Conservation (phyloP, 2,888 invertebrate species). For the Leptarthrus brevirostris region DNA sequence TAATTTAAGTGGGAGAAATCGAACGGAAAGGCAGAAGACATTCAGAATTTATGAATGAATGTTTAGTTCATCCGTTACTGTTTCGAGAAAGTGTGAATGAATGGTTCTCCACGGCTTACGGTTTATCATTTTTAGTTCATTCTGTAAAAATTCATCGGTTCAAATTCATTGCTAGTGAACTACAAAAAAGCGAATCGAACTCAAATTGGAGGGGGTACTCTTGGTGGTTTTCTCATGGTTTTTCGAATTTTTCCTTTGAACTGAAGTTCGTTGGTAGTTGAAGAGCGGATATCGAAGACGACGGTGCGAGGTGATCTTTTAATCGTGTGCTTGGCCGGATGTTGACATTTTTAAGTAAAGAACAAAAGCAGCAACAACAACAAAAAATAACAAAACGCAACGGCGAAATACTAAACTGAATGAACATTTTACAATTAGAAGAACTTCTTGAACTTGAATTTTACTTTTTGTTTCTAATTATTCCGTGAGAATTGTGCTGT, state of each 20-base stretch:
- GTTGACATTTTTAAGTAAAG: constrained; percentile 45
- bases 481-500: constrained; percentile 32
- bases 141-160: too few relatives aligned
- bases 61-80: not conserved
- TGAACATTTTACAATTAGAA: not conserved
- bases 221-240: not conserved
- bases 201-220: constrained; percentile 2
- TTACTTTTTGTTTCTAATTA: constrained; percentile 27
- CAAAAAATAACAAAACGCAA: not conserved
- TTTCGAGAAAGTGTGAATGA: too few relatives aligned
- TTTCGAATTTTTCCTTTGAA: constrained; percentile 10
- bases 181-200: not conserved
- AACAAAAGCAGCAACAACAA: not conserved
- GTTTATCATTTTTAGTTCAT: too few relatives aligned
- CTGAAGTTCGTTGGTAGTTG: constrained; percentile 50
- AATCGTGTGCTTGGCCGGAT: constrained; percentile 51
- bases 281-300: constrained; percentile 52
- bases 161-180: not conserved
- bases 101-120: too few relatives aligned
- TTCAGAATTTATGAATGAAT: not conserved
- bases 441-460: not conserved
- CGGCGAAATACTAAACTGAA: not conserved
- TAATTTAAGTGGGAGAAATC: not conserved
- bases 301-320: constrained; percentile 34
- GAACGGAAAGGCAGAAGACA: not conserved